Conservation (phyloP, 2,113 vertebrate genomes). For the Bubo scandiacus region DNA sequence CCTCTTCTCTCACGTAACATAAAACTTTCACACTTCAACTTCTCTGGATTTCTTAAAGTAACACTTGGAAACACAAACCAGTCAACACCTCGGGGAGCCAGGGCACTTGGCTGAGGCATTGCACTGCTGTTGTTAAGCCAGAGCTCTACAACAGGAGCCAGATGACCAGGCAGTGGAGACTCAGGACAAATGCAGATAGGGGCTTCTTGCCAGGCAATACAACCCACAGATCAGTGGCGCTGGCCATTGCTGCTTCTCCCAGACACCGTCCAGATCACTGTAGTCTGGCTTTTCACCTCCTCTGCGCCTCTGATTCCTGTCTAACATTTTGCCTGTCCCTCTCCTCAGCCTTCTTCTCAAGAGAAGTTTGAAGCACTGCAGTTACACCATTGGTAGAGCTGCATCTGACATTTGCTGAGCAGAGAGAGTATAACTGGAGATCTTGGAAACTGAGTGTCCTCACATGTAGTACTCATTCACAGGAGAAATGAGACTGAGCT, state of each 20-base stretch:
- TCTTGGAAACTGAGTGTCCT: not conserved
- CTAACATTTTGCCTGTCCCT: not conserved
- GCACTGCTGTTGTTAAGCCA: not conserved
- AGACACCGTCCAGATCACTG: not conserved
- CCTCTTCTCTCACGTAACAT: constrained; percentile 49
- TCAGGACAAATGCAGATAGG: not conserved
- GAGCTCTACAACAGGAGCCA: not conserved
- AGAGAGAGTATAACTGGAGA: not conserved
- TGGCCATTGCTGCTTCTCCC: not conserved
- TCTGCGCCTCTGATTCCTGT: not conserved
- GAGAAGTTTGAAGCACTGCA: not conserved
- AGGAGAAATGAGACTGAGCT: not conserved
- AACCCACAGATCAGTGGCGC: fast-evolving
- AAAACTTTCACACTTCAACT: constrained; percentile 53
- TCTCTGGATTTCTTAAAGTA: constrained; percentile 65
- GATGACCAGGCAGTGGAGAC: not conserved
- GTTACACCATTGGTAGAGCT: not conserved
- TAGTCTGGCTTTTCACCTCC: not conserved
- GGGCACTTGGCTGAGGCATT: constrained; percentile 10
- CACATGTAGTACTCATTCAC: not conserved
- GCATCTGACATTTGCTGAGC: not conserved
- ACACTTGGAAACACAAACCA: constrained; percentile 62
- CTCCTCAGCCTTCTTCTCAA: not conserved
- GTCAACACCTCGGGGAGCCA: not conserved
- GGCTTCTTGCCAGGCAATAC: not conserved